These are phyloP conservation scores for Poeciliopsis gracilis DNA, from an alignment of 2,797 vertebrate genomes.

Conservation along the genomic window DNA sequence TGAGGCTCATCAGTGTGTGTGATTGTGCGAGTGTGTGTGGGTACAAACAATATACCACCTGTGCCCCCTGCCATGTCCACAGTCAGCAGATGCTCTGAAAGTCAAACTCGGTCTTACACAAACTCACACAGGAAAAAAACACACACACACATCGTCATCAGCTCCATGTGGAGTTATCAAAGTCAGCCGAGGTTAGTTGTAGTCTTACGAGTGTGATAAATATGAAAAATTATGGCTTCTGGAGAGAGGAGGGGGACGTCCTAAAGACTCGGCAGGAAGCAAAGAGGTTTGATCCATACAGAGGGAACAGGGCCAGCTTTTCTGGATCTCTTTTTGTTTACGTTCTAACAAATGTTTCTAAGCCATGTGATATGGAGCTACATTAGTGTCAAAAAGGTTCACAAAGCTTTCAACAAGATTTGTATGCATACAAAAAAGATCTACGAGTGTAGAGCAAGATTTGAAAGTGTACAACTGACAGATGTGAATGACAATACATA, in stretches of 20 bases:
- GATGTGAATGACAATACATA: too few species aligned
- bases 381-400: too few species aligned
- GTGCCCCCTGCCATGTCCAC: slow-evolving; percentile 75
- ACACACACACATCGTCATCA: slow-evolving; percentile 32
- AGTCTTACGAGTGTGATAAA: slow-evolving; percentile 61
- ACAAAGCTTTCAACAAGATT: too few species aligned
- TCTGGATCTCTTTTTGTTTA: neutral
- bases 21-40: slow-evolving; percentile 47
- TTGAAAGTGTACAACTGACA: too few species aligned
- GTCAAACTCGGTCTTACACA: slow-evolving; percentile 62
- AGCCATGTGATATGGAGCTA: too few species aligned
- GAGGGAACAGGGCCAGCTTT: neutral
- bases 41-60: slow-evolving; percentile 78
- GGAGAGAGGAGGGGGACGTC: slow-evolving; percentile 13
- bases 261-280: slow-evolving; percentile 27
- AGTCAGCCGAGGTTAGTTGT: slow-evolving; percentile 75
- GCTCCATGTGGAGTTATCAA: slow-evolving; percentile 73
- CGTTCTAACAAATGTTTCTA: neutral
- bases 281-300: neutral
- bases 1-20: slow-evolving; percentile 59
- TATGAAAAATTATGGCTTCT: slow-evolving; percentile 65
- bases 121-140: slow-evolving; percentile 19
- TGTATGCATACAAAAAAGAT: too few species aligned
- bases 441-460: too few species aligned
- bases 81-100: slow-evolving; percentile 81